Conservation (phyloP, 35 echinoderm and acorn worm species). For the Heliocidaris tuberculata region DNA sequence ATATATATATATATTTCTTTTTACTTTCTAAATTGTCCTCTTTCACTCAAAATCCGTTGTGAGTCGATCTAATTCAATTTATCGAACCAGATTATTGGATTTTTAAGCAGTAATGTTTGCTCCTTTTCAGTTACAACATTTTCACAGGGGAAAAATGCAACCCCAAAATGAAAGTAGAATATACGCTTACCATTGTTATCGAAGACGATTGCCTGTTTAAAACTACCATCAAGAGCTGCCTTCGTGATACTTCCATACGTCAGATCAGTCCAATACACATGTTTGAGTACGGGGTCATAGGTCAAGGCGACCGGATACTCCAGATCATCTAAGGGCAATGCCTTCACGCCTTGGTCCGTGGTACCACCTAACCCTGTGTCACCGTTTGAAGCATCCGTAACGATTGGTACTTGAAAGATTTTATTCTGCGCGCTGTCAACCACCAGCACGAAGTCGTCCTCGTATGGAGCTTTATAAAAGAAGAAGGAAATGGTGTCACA, state of each 20-base stretch:
- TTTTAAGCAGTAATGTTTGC: too few species aligned
- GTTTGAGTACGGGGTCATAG: constrained; percentile 57
- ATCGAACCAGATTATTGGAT: too few species aligned
- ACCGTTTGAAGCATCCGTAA: not conserved
- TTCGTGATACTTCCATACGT: constrained; percentile 12
- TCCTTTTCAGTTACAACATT: too few species aligned
- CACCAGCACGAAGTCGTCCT: constrained; percentile 53
- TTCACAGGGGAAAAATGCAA: not conserved
- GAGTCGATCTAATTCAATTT: too few species aligned
- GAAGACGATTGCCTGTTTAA: constrained; percentile 29
- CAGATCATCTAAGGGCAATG: constrained; percentile 50
- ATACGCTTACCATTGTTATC: constrained; percentile 24
- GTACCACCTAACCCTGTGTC: not conserved
- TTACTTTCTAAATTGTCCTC: too few species aligned
- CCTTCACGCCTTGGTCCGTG: not conserved
- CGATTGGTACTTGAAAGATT: constrained; percentile 48
- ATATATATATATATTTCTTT: too few species aligned
- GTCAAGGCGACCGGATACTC: constrained; percentile 43
- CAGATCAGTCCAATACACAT: constrained; percentile 65
- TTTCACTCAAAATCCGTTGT: too few species aligned
- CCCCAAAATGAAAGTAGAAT: not conserved
- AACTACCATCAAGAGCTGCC: constrained; percentile 51
- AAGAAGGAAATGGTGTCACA: not conserved
- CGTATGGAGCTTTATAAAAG: not conserved
- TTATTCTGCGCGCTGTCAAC: constrained; percentile 45